phyloP scores from a whole-genome alignment of 2,113 vertebrate genomes.

The Coracopsis vasa region DNA sequence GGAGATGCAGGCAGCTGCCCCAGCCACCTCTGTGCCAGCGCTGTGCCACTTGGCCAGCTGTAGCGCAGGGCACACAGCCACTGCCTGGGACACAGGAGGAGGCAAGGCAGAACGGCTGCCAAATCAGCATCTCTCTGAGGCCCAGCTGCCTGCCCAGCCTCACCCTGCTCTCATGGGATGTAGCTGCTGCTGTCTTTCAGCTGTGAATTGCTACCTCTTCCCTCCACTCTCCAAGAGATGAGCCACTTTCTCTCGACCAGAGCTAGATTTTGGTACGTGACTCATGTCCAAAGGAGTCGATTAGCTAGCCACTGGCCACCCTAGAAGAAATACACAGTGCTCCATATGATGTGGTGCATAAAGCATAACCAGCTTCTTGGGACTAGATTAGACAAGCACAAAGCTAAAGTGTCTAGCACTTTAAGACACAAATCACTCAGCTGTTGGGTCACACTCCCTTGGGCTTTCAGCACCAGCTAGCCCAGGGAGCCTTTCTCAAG shows the following conservation, averaged over 20 bases:
- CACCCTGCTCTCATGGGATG: background rate
- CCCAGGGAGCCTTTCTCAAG: background rate
- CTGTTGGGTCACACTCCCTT: background rate
- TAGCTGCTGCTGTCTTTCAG: background rate
- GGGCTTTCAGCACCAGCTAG: background rate
- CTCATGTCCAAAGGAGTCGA: background rate
- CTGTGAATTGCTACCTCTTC: background rate
- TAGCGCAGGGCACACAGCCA: background rate
- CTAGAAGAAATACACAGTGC: accelerated
- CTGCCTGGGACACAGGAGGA: background rate
- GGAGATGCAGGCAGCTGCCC: slow-evolving; percentile 44
- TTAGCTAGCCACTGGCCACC: background rate
- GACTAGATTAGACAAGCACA: background rate
- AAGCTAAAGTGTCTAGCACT: background rate
- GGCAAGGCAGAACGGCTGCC: background rate
- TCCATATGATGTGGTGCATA: accelerated
- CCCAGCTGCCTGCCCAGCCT: accelerated
- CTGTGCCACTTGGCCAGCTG: background rate
- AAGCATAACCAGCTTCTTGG: background rate
- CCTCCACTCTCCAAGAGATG: accelerated
- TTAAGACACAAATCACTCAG: background rate
- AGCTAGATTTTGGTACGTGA: accelerated
- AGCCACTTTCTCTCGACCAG: accelerated
- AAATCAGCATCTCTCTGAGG: accelerated
- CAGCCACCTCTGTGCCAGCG: background rate